Conservation (phyloP, 2,888 invertebrate species). For the Erebia palarica region DNA sequence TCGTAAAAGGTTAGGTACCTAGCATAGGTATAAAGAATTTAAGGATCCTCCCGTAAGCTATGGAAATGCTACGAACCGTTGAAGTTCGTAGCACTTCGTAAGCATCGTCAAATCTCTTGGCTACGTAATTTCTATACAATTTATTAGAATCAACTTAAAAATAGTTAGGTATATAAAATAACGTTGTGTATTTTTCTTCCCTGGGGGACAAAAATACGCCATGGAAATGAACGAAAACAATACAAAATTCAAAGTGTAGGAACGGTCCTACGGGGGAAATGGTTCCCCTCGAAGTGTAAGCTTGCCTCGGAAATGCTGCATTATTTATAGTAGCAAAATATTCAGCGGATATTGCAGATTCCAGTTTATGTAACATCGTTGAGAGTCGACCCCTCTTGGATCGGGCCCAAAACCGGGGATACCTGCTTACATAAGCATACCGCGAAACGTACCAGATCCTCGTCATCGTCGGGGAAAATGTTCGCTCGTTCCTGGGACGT, state of each 20-base stretch:
- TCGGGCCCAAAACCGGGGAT: conserved; percentile 44
- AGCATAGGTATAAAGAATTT: conserved; percentile 15
- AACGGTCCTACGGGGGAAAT: no score
- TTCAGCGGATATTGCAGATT: conserved; percentile 46
- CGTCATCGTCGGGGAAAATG: conserved; percentile 74
- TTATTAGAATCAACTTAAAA: no score
- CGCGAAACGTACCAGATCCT: conserved; percentile 68
- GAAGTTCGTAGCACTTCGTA: neutral
- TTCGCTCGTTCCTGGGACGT: conserved; percentile 72
- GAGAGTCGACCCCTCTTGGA: conserved; percentile 42
- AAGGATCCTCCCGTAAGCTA: conserved; percentile 15
- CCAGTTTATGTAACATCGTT: conserved; percentile 48
- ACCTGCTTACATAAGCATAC: conserved; percentile 49
- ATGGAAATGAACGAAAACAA: neutral
- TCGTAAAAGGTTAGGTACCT: neutral
- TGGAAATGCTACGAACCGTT: conserved; percentile 17
- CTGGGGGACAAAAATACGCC: no score
- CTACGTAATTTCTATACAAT: no score
- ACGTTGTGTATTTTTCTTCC: no score
- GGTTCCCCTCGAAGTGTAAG: neutral
- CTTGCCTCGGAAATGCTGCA: conserved; percentile 2
- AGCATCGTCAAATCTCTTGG: no score
- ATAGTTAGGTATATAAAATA: no score
- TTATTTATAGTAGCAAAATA: conserved; percentile 29
- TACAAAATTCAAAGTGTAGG: neutral